phyloP scores from a whole-genome alignment of 2,888 invertebrate species.

The Trachelus troglodyta region DNA sequence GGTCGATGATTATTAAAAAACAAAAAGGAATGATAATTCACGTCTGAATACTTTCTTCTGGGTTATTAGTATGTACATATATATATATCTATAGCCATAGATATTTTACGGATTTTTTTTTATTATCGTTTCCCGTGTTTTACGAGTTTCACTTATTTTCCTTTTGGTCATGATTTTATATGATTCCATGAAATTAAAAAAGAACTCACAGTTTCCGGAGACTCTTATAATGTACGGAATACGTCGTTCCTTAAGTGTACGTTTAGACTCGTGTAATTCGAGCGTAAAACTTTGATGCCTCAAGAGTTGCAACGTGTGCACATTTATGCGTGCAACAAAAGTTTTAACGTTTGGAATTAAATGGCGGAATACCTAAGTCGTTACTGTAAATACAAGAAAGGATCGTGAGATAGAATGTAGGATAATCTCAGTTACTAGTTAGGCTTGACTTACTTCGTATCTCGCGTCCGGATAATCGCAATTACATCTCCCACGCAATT shows the following conservation, averaged over 20 bases:
- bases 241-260: not conserved
- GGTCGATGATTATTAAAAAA: not conserved
- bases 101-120: not conserved
- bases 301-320: not conserved
- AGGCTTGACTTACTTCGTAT: constrained; percentile 31
- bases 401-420: constrained; percentile 29
- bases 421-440: constrained; percentile 38
- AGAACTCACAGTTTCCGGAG: not conserved
- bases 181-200: not conserved
- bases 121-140: not conserved
- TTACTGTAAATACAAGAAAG: not conserved
- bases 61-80: too few species aligned
- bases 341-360: not conserved
- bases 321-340: not conserved
- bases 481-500: not conserved
- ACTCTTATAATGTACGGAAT: not conserved
- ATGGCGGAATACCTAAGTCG: not conserved
- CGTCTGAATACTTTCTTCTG: too few species aligned
- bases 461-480: not conserved
- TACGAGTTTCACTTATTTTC: not conserved
- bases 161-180: not conserved
- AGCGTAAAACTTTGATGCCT: not conserved
- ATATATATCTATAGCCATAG: too few species aligned
- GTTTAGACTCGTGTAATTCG: not conserved
- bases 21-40: not conserved